Base-by-base conservation (phyloP, 1,140 invertebrate genomes). In the Bombyx mandarina region DNA sequence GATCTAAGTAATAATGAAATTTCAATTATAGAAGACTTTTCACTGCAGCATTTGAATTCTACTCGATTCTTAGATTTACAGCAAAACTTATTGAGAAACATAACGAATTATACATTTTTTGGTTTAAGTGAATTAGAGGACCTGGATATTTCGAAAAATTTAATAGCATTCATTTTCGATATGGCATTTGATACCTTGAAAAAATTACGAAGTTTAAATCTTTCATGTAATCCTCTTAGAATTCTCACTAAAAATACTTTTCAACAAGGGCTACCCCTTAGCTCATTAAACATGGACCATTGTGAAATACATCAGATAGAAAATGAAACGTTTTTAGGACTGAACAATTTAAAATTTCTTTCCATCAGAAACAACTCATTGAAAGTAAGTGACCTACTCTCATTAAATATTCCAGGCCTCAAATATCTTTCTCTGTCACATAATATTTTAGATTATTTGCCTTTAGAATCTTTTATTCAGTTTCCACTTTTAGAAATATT, bases 331-430 rank as follows among this genome's bases (percentile, higher is more conserved):
- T 92, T 93, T 68, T 69, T 81, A 43, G 89, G 90, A 10, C 77
- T 93, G 57, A 89, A 89, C 57, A 89, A 90, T 65, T 75, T 93
- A 35, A 89, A 90, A 66, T 89, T 89, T 63, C 79, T 93, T 8
- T 90, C 93, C 59, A 65, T 93, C 9, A 89, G 89, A 71, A 84
- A 91, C 43, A 98, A 98, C 82, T 89, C 90, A 35, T 79, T 98
- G 43, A 91, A 89, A 52, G 89, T 91, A 0, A 77, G 84, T 7
- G 93, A 94, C 50, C 84, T 95, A 22, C 78, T 90, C 12, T 90
- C 91, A 60, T 82, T 96, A 10, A 91, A 93, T 64, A 91, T 96
- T 48, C 91, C 92, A 3, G 93, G 92, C 42, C 86, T 96, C 59
- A 90, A 85, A 66, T 69, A 72, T 68, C 73, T 87, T 60, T 71